A percentile compares a stretch with the other conserved stretches of the same genome.
Evolutionary conservation across 2,797 vertebrate species (phyloP).

Genomic region (Borostomias antarcticus): DNA sequence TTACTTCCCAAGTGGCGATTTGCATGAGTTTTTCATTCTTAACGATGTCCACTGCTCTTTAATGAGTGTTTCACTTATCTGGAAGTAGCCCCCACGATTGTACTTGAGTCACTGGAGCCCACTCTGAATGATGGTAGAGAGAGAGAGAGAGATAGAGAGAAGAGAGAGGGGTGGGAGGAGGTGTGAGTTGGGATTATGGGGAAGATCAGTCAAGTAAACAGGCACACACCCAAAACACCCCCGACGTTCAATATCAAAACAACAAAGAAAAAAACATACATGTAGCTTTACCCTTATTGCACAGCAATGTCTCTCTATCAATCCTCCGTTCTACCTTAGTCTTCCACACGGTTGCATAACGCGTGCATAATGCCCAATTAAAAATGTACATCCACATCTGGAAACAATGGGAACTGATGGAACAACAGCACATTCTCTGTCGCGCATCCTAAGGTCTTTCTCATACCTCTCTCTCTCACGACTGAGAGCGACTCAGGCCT

Average conservation of each 20-base stretch:
- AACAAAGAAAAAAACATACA: neutral
- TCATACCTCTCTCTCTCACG: constrained; percentile 29
- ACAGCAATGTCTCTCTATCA: too few relatives aligned
- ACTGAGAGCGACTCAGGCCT: too few relatives aligned
- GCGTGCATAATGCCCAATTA: neutral
- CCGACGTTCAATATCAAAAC: neutral
- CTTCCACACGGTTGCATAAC: neutral
- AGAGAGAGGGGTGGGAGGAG: neutral
- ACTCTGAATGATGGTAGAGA: neutral
- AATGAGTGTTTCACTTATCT: constrained; percentile 34
- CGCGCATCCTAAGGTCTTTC: constrained; percentile 22
- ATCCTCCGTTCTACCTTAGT: neutral
- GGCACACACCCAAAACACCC: neutral
- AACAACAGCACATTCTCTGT: constrained; percentile 34
- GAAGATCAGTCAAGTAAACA: neutral
- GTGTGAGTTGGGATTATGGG: neutral
- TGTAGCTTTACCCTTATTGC: neutral
- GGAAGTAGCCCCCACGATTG: constrained; percentile 20
- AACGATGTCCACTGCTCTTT: constrained; percentile 48
- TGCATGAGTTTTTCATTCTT: constrained; percentile 40
- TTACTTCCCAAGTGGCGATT: constrained; percentile 55
- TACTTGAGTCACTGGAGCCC: neutral
- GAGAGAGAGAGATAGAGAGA: neutral
- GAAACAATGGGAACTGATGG: constrained; percentile 20
- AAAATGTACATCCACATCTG: constrained; percentile 3